Evolutionary conservation across 1,140 invertebrate genomes (phyloP), one percentile per base, ranked within the genome.

Genomic region (Zeugodacus cucurbitae): DNA sequence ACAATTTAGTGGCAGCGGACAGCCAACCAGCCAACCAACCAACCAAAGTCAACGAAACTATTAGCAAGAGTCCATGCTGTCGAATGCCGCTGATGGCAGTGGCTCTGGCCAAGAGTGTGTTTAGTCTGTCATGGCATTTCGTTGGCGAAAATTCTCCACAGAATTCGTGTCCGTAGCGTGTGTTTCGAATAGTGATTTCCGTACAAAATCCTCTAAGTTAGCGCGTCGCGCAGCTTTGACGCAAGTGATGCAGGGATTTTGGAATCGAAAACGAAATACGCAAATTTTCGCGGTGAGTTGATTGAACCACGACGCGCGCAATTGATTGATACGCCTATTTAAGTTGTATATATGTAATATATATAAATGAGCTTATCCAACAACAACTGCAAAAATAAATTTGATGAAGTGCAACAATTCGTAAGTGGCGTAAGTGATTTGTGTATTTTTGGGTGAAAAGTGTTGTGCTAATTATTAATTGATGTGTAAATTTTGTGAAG

Each of bases 271-370:
- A 82, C 74, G 7, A 48, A 48, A 82, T 29, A 48, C 3, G n/a
- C 7, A 48, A 82, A 82, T 48, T 2, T 82, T 29, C 22, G 74
- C 74, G 17, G 74, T 82, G 74, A 82, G 74, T 82, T 54, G 74
- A 82, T 82, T 54, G 41, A 82, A 48, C n/a, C n/a, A n/a, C n/a
- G 74, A 82, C 41, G 74, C 41, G 74, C 74, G 74, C 41, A 82
- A 82, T 10, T 29, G n/a, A 78, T 17, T 44, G 29, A 44, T 41
- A 44, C 20, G 14, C 17, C 3, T 44, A 74, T 41, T 32, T 14
- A 32, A 70, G 32, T 70, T 70, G 64, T 37, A 20, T 22, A 37
- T 17, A 41, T 74, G 22, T 74, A 7, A 14, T 48, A 17, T 20
- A 54, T 54, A 8, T 82, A n/a, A 14, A 41, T 8, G n/a, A 1